Conservation (phyloP, 2,113 vertebrate species). For the Anhinga anhinga region DNA sequence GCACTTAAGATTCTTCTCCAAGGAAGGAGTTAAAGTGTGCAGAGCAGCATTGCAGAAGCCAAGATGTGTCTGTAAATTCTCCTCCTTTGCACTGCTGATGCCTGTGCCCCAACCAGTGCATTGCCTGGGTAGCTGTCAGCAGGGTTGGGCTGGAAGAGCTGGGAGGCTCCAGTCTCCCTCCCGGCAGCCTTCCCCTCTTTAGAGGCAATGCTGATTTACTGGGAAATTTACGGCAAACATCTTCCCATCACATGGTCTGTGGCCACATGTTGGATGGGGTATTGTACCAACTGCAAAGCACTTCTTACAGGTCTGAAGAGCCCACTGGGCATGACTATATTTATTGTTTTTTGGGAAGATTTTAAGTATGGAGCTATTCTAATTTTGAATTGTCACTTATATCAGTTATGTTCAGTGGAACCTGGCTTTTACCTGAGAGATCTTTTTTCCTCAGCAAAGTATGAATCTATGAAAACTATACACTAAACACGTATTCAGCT, state of each 20-base stretch:
- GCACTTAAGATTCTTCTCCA: fast-evolving
- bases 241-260: neutral
- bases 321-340: neutral
- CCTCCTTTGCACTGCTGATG: neutral
- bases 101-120: neutral
- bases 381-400: neutral
- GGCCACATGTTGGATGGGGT: neutral
- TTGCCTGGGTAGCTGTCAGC: neutral
- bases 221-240: neutral
- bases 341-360: neutral
- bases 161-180: neutral
- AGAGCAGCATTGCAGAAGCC: neutral
- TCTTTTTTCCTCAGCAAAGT: neutral
- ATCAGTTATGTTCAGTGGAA: neutral
- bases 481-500: neutral
- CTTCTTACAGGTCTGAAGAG: neutral
- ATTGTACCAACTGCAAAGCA: neutral
- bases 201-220: neutral
- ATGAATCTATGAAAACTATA: neutral
- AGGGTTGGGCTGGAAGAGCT: neutral
- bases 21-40: neutral
- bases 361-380: neutral
- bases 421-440: neutral
- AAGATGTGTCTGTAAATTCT: neutral
- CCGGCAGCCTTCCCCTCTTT: neutral